phyloP scores from a whole-genome alignment of 2,113 vertebrate genomes.

The Oryzias melastigma region DNA sequence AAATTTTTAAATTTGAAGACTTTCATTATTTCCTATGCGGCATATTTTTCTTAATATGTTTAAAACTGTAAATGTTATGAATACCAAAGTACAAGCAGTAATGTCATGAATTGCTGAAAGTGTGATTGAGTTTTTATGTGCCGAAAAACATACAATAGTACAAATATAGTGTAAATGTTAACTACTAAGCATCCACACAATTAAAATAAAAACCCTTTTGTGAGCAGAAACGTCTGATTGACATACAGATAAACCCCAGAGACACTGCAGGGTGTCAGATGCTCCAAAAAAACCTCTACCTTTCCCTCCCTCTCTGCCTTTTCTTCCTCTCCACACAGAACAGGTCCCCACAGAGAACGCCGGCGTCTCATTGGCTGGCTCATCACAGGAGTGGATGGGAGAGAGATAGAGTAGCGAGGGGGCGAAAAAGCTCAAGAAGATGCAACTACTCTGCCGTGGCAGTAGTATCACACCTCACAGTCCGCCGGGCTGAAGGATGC shows the following conservation, averaged over 20 bases:
- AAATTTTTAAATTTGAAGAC: no score
- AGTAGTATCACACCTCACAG: slow-evolving; percentile 35
- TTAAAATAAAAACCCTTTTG: no score
- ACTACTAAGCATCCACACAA: no score
- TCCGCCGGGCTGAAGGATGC: slow-evolving; percentile 42
- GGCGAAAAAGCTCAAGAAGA: slow-evolving; percentile 59
- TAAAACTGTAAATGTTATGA: no score
- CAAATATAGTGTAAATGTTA: no score
- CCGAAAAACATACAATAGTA: no score
- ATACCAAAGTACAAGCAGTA: no score
- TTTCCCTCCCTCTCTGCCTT: slow-evolving; percentile 14
- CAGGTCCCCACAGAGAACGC: slow-evolving; percentile 66
- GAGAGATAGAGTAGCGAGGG: slow-evolving; percentile 27
- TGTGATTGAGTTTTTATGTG: no score
- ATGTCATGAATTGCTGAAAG: no score
- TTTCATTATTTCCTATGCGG: no score
- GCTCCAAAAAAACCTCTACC: slow-evolving; percentile 45
- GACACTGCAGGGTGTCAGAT: slow-evolving; percentile 58
- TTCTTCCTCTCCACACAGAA: slow-evolving; percentile 43
- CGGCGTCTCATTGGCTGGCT: slow-evolving; percentile 65
- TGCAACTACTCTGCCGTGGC: slow-evolving; percentile 62
- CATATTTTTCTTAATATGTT: no score
- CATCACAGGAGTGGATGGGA: slow-evolving; percentile 49
- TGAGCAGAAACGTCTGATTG: slow-evolving; percentile 2
- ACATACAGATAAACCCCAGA: slow-evolving; percentile 63